Percentiles rank a stretch among this genome's conserved stretches.
phyloP scores from a whole-genome alignment of 2,888 invertebrate genomes.

The Ormia ochracea region DNA sequence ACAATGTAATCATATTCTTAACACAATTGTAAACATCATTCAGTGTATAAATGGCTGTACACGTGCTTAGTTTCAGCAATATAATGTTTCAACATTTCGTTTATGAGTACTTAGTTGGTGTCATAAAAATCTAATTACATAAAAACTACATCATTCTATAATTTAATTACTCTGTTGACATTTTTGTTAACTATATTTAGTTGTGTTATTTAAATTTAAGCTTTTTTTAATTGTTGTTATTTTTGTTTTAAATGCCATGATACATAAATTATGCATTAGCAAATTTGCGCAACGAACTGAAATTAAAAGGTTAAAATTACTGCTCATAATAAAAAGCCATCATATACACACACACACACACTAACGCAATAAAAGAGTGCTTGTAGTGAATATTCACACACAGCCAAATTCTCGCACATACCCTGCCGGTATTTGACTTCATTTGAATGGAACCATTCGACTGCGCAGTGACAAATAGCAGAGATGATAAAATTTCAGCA shows the following conservation, averaged over 20 bases:
- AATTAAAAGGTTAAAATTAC: slow-evolving; percentile 56
- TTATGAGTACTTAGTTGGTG: neutral
- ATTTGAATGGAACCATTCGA: too few relatives aligned
- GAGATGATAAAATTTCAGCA: too few relatives aligned
- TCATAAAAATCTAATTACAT: slow-evolving; percentile 13
- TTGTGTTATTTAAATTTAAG: neutral
- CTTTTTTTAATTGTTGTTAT: neutral
- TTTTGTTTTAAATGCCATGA: slow-evolving; percentile 45
- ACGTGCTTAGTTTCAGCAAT: neutral
- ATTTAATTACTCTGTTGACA: slow-evolving; percentile 31
- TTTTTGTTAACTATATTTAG: neutral
- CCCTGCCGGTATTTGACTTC: neutral
- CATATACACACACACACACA: neutral
- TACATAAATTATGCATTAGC: slow-evolving; percentile 58
- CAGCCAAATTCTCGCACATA: neutral
- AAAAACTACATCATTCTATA: slow-evolving; percentile 35
- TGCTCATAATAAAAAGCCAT: slow-evolving; percentile 6
- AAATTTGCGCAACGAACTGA: slow-evolving; percentile 50
- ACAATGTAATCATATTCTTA: neutral
- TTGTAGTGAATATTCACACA: neutral
- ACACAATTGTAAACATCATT: neutral
- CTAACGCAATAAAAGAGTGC: neutral
- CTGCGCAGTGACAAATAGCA: too few relatives aligned
- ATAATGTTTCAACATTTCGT: neutral
- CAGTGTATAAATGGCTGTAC: neutral